Base-by-base conservation (phyloP, 2,888 invertebrate genomes). In the Panorpa germanica region DNA sequence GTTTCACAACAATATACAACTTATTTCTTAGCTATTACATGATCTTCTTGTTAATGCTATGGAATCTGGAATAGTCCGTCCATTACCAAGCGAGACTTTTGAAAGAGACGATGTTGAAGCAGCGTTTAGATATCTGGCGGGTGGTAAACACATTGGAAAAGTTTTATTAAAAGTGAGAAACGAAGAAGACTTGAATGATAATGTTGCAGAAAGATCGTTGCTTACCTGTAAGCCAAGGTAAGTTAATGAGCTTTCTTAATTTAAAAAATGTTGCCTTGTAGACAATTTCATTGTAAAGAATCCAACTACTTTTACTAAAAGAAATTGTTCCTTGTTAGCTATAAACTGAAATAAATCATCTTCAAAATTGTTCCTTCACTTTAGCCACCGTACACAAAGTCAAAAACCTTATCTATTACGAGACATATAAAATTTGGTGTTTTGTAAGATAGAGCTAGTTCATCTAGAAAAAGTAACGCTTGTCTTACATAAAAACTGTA, bases 121-220 rank as follows among this genome's bases (percentile, higher is more conserved):
- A 34, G 82, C 81, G 1, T 80, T 78, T 46, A 59, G 68, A 32
- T 61, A 55, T 39, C 60, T 73, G 55, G 61, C 63, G 2, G 55
- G 61, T 11, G 71, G 81, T 14, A 81, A 81, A 47, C 85, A 86
- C 45, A 74, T 80, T 29, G 85, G 85, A 25, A 86, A 86, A 57
- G 57, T 61, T 1, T 28, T 63, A 10, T 44, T 64, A 11, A 43
- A 57, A 41, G 41, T 50, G 8, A 39, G 45, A 20, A 37, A 43
- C 4, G 45, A 47, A 32, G 27, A 9, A 11, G 28, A 13, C 17
- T 21, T 8, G 31, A 32, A 31, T 1, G 35, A 36, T 5, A 48
- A 51, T 2, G 12, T 45, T 12, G 50, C 53, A 2, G n/a, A n/a
- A n/a, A n/a, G 7, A 8, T 7, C n/a, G n/a, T 7, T n/a, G 8